Evolutionary conservation across 64 coral and sea anemone species (phyloP), one percentile per base, ranked within the genome.

Genomic region (Hydrozoanthus tunicans): DNA sequence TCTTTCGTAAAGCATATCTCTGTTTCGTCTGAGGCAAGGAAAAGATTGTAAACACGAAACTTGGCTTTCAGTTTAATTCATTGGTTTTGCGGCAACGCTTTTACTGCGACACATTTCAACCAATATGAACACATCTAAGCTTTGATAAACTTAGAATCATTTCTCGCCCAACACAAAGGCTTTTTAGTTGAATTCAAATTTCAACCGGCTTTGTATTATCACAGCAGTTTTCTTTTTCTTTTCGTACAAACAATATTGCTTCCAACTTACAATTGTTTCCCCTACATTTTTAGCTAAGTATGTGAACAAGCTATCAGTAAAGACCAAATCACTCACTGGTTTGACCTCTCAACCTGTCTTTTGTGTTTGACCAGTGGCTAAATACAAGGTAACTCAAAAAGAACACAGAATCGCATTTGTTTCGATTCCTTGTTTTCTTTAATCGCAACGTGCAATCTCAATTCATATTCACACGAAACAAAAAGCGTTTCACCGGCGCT

Each of bases 371-470:
- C 58, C 65, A 17, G 83, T 71, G 61, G 57, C 67, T n/a, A 52
- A 57, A 88, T 12, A 73, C 68, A 73, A 59, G 70, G 55, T 6
- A 54, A 73, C 6, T 88, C 53, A 59, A 74, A 59, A 72, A 88
- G 55, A 59, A 88, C 67, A 88, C 20, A 75, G 59, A 88, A 59
- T 88, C 70, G 20, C 70, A 27, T 88, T 88, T 88, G 84, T 88
- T 73, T 88, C 56, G 23, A 1, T 73, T 58, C 67, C 84, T 88
- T 73, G 68, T 73, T 60, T 25, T 88, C 56, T 75, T 88, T 74
- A 74, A 88, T 58, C 84, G 24, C 68, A 86, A 57, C 67, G 10
- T 86, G 54, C 83, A 75, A 73, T 88, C 68, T 60, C 24, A 88
- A 57, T 59, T 60, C 68, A 3, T 23, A 74, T 73, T 73, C 84